phyloP scores from a whole-genome alignment of 2,888 invertebrate species.

The Amblyjoppa proteus region DNA sequence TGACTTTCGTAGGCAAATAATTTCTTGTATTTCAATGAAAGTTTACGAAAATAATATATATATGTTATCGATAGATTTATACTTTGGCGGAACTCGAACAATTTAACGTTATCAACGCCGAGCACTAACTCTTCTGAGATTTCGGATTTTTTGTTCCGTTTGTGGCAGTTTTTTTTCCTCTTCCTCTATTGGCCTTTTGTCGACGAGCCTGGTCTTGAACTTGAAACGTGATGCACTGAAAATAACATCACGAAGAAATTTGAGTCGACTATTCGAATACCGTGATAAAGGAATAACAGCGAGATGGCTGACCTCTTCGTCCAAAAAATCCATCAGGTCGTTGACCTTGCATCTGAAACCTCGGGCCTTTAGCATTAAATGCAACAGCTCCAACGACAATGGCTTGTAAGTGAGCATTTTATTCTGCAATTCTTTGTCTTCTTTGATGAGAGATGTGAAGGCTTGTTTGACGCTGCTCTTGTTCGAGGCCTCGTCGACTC shows the following conservation, averaged over 20 bases:
- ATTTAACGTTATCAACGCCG: background rate
- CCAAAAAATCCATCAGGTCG: conserved; percentile 85
- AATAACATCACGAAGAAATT: conserved; percentile 25
- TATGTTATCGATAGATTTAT: background rate
- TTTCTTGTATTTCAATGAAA: background rate
- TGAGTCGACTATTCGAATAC: background rate
- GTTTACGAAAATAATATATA: background rate
- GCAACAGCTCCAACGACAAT: conserved; percentile 85
- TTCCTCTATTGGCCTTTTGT: conserved; percentile 18
- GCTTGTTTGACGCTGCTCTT: conserved; percentile 70
- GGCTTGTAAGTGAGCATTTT: conserved; percentile 86
- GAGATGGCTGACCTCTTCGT: conserved; percentile 84
- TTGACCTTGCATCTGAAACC: conserved; percentile 85
- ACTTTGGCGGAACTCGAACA: background rate
- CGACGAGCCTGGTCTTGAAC: conserved; percentile 37
- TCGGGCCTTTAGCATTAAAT: conserved; percentile 82
- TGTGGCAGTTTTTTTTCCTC: conserved; percentile 25
- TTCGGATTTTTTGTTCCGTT: conserved; percentile 35
- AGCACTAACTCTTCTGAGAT: background rate
- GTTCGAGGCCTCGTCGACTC: conserved; percentile 55
- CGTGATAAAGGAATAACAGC: background rate
- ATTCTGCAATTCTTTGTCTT: conserved; percentile 83
- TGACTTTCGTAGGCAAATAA: background rate
- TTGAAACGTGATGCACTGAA: conserved; percentile 77
- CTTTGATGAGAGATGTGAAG: conserved; percentile 77